Conservation (phyloP, 1,140 invertebrate species). For the Drosophila nebulosa region DNA sequence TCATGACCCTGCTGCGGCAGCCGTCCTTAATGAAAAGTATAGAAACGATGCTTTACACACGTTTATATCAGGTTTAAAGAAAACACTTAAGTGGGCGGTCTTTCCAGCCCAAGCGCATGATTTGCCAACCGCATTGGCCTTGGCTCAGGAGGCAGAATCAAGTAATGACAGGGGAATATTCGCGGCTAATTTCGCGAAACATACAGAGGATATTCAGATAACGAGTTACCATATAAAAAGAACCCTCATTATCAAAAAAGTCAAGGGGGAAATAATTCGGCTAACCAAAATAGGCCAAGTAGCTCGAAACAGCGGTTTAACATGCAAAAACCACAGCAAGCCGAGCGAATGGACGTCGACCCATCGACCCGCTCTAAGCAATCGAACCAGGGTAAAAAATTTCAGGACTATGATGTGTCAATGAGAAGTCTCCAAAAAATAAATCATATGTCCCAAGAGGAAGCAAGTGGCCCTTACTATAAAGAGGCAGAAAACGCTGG, state of each 20-base stretch:
- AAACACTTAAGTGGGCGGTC: neutral
- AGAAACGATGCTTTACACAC: neutral
- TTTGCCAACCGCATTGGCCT: slow-evolving; percentile 1
- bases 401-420: neutral
- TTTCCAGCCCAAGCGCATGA: slow-evolving; percentile 8
- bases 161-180: slow-evolving; percentile 12
- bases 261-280: neutral
- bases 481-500: neutral
- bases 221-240: neutral
- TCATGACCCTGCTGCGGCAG: slow-evolving; percentile 11
- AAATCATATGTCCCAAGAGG: neutral
- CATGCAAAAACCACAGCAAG: neutral
- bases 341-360: slow-evolving; percentile 21
- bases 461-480: neutral
- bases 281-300: neutral
- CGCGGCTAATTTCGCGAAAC: slow-evolving; percentile 9
- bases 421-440: slow-evolving; percentile 4
- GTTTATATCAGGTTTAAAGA: neutral
- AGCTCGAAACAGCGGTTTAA: slow-evolving; percentile 6
- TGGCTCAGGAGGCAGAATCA: slow-evolving; percentile 3
- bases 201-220: neutral
- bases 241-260: slow-evolving; percentile 4
- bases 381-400: slow-evolving; percentile 1
- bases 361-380: slow-evolving; percentile 9
- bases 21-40: neutral